A percentile compares a stretch with the other conserved stretches of the same genome.
phyloP scores from a whole-genome alignment of 2,888 invertebrate species.

The Andrena bucephala region DNA sequence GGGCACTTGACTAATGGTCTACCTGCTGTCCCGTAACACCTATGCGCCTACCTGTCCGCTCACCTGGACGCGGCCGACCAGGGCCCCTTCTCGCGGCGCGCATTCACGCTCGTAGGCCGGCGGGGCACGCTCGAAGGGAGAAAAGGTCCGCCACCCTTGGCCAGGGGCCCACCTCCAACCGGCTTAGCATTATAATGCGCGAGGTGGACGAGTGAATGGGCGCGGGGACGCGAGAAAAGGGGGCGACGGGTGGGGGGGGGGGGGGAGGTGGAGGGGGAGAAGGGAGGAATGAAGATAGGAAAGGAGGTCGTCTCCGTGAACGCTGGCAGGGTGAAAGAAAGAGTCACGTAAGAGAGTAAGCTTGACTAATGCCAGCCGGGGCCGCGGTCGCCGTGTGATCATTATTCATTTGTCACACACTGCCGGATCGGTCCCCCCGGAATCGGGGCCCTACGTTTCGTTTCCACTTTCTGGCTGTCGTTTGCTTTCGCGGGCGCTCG shows the following conservation, averaged over 20 bases:
- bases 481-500: neutral
- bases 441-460: slow-evolving; percentile 47
- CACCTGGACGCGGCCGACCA: slow-evolving; percentile 52
- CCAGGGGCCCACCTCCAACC: slow-evolving; percentile 37
- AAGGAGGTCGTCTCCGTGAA: slow-evolving; percentile 33
- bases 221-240: slow-evolving; percentile 50
- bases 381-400: slow-evolving; percentile 76
- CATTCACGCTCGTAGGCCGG: slow-evolving; percentile 29
- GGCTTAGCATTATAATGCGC: slow-evolving; percentile 80
- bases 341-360: slow-evolving; percentile 77
- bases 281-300: slow-evolving; percentile 54
- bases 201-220: slow-evolving; percentile 65
- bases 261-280: neutral
- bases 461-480: slow-evolving; percentile 25
- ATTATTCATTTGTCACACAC: slow-evolving; percentile 81
- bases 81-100: slow-evolving; percentile 47
- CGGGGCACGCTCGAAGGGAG: slow-evolving; percentile 12
- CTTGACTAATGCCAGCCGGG: slow-evolving; percentile 80
- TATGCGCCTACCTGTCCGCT: slow-evolving; percentile 75
- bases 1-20: slow-evolving; percentile 83
- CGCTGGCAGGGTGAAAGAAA: slow-evolving; percentile 47
- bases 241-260: too few species aligned
- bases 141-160: slow-evolving; percentile 59
- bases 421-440: slow-evolving; percentile 70
- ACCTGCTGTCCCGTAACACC: slow-evolving; percentile 81